Evolutionary conservation across 2,113 vertebrate species (phyloP).

Genomic region (Ctenodactylus gundi): DNA sequence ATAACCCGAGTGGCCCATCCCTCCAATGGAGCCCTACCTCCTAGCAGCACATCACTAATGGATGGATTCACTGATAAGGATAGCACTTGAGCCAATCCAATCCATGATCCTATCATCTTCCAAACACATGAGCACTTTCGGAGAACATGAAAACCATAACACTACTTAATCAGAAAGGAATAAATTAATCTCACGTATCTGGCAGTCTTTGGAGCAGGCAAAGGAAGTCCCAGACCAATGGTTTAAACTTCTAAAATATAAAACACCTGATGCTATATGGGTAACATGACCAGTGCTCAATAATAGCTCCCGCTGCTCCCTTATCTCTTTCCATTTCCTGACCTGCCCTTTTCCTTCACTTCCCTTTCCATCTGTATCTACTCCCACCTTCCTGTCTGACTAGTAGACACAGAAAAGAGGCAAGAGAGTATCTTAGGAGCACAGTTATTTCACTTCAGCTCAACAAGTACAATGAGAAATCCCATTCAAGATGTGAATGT

Average conservation of each 20-base stretch:
- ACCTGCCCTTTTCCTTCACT: not conserved
- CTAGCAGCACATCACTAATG: no score
- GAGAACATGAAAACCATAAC: no score
- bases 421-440: not conserved
- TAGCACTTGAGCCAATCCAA: no score
- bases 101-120: no score
- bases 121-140: no score
- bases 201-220: not conserved
- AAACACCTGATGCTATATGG: not conserved
- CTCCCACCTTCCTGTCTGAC: not conserved
- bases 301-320: not conserved
- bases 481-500: not conserved
- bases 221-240: not conserved
- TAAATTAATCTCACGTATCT: slow-evolving; percentile 3
- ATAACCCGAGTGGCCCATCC: no score
- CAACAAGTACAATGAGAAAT: not conserved
- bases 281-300: not conserved
- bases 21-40: no score
- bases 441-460: not conserved
- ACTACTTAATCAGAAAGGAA: slow-evolving; percentile 6
- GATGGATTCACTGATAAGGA: no score
- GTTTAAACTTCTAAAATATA: not conserved
- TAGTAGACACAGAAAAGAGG: not conserved
- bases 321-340: not conserved
- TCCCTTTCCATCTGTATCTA: not conserved